Base-by-base conservation (phyloP, 2,113 vertebrate genomes). In the Tonatia bakeri region DNA sequence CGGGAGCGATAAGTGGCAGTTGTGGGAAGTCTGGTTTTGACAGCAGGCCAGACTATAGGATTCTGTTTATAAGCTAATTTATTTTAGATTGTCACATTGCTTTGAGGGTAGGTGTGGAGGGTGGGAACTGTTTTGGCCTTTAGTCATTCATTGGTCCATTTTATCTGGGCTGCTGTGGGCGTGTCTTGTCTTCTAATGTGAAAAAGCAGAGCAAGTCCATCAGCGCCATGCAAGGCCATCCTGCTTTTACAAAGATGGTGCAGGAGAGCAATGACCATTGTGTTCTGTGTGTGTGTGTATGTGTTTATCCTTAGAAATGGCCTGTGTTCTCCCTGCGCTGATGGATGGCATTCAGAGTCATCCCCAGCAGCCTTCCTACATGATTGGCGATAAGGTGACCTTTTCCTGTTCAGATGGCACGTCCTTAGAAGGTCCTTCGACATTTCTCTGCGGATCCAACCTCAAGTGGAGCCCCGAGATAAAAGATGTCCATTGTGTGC, bases 401-500 rank as follows among this genome's bases (percentile, higher is more conserved):
- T 93, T 99, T 76, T 99, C 98, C 45, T 99, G 99, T 96, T 97
- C 98, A 5, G 77, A 14, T 0, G 98, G 90, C n/a, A 98, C 96
- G 89, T 91, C 96, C 64, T 96, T 99, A 90, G 98, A 99, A 61
- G 98, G 99, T 1, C 96, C 98, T 90, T 94, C 59, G 0, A 95
- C 98, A 11, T 75, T 99, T 96, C 96, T 98, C 19, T 99, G 99
- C n/a, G 99, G 98, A 72, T 98, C 99, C 97, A 99, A 98, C 90
- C 99, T 99, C 45, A 99, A 98, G 97, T 99, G 99, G 99, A 99
- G 98, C 97, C 99, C 99, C 50, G 96, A 98, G n/a, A 59, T 98
- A 31, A 97, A 91, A 19, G 84, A 54, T 1, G 75, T 95, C 54
- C 97, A 28, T 2, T 99, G 99, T 95, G 97, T 94, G 38, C 97